phyloP scores from a whole-genome alignment of 2,113 vertebrate genomes.

The Austrofundulus limnaeus region DNA sequence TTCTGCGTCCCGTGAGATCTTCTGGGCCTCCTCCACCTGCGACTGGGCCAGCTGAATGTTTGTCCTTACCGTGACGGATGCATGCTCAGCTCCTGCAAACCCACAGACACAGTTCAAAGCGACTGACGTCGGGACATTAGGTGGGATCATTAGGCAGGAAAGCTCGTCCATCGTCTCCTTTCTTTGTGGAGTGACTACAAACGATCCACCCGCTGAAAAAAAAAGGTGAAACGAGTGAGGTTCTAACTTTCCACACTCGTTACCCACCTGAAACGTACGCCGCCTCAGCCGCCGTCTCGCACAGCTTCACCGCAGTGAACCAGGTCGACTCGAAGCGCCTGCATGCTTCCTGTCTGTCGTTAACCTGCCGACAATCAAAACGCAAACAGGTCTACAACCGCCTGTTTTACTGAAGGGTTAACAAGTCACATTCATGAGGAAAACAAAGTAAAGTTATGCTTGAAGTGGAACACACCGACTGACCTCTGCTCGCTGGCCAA shows the following conservation, averaged over 20 bases:
- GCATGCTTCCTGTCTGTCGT: slow-evolving; percentile 68
- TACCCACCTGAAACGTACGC: slow-evolving; percentile 76
- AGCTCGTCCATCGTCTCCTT: slow-evolving; percentile 45
- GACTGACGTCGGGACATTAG: background rate
- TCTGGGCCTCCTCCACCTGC: slow-evolving; percentile 85
- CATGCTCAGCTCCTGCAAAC: slow-evolving; percentile 88
- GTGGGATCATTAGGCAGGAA: slow-evolving; percentile 27
- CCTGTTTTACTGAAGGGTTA: background rate
- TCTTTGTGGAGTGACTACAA: slow-evolving; percentile 40
- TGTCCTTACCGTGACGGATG: slow-evolving; percentile 79
- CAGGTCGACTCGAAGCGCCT: slow-evolving; percentile 75
- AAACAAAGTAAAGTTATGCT: background rate
- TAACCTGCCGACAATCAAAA: slow-evolving; percentile 61
- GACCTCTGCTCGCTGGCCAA: slow-evolving; percentile 77
- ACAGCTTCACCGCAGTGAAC: slow-evolving; percentile 72
- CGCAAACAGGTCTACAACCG: background rate
- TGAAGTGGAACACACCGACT: slow-evolving; percentile 6
- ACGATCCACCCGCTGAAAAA: slow-evolving; percentile 17
- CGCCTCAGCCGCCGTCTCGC: slow-evolving; percentile 75
- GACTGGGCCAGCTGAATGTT: slow-evolving; percentile 86
- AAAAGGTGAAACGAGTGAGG: slow-evolving; percentile 16
- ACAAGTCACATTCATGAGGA: slow-evolving; percentile 5
- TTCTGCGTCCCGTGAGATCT: slow-evolving; percentile 85
- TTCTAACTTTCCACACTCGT: background rate
- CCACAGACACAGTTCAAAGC: slow-evolving; percentile 17